Percentiles rank a stretch among this genome's conserved stretches.
Conservation (phyloP, 30 jellyfish, hydroid and myxozoan genomes). For the Clytia hemisphaerica region DNA sequence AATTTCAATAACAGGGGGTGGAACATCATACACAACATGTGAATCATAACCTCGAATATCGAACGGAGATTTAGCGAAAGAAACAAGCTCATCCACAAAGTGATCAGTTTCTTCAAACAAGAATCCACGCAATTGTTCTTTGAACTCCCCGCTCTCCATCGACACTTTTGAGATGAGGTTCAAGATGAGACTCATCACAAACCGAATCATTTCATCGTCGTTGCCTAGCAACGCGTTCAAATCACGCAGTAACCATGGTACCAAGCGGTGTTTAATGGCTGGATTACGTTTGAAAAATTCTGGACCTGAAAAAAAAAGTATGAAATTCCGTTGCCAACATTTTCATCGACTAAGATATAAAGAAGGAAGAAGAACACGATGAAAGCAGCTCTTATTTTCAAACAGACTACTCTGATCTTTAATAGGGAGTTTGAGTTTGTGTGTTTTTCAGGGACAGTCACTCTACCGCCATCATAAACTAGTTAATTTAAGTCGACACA, state of each 20-base stretch:
- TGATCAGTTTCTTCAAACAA: conserved; percentile 55
- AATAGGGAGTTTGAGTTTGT: too few relatives aligned
- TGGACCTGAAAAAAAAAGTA: conserved; percentile 43
- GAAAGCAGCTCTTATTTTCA: too few relatives aligned
- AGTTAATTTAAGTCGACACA: too few relatives aligned
- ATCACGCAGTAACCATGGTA: conserved; percentile 89
- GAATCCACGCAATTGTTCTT: conserved; percentile 58
- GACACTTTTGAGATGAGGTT: conserved; percentile 43
- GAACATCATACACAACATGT: conserved; percentile 72
- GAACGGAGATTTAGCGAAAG: conserved; percentile 86
- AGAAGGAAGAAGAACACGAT: neutral
- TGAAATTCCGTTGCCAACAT: too few relatives aligned
- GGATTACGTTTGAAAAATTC: conserved; percentile 67
- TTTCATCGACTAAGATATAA: neutral
- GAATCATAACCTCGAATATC: conserved; percentile 81
- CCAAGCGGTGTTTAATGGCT: conserved; percentile 71
- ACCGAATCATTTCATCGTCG: conserved; percentile 40
- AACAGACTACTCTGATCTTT: too few relatives aligned
- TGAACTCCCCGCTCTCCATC: conserved; percentile 78
- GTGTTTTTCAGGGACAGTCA: neutral
- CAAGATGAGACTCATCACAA: conserved; percentile 64
- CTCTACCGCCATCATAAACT: too few relatives aligned
- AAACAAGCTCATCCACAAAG: conserved; percentile 59
- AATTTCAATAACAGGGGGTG: conserved; percentile 19
- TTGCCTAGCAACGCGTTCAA: conserved; percentile 52